These are phyloP conservation scores for Sylvia borin DNA, from an alignment of 2,797 vertebrate genomes.

Conservation along the genomic window DNA sequence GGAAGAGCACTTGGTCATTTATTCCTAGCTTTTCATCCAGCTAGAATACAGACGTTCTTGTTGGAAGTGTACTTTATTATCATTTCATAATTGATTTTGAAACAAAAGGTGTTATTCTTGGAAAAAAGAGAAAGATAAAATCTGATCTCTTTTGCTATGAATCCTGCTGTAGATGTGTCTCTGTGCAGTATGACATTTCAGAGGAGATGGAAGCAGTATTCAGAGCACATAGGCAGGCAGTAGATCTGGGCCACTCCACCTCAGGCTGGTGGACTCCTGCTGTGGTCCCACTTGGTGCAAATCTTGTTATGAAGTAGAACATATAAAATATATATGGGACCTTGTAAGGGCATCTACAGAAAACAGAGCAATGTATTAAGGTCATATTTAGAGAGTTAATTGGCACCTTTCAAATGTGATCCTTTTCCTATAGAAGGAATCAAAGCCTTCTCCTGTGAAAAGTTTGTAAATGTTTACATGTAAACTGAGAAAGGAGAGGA, in stretches of 20 bases:
- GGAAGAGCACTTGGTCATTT: not conserved
- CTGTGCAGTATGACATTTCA: not conserved
- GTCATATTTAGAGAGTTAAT: not conserved
- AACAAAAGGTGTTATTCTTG: not conserved
- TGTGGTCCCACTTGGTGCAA: not conserved
- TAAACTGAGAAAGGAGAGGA: not conserved
- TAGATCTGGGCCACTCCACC: not conserved
- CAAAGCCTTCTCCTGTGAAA: not conserved
- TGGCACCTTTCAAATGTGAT: not conserved
- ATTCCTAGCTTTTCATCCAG: not conserved
- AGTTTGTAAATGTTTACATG: not conserved
- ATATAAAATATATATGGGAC: not conserved
- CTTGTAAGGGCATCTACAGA: not conserved
- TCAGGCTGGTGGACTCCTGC: not conserved
- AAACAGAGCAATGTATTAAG: not conserved
- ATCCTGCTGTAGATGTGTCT: not conserved
- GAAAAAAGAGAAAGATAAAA: not conserved
- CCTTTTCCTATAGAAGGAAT: not conserved
- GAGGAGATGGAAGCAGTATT: not conserved
- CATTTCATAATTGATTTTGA: not conserved
- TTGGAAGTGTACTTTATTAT: not conserved
- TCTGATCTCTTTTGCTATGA: not conserved
- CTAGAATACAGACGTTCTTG: not conserved
- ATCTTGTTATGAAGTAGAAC: not conserved
- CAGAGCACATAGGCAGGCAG: not conserved